Conservation (phyloP, 2,113 vertebrate species). For the Aspiorhynchus laticeps region DNA sequence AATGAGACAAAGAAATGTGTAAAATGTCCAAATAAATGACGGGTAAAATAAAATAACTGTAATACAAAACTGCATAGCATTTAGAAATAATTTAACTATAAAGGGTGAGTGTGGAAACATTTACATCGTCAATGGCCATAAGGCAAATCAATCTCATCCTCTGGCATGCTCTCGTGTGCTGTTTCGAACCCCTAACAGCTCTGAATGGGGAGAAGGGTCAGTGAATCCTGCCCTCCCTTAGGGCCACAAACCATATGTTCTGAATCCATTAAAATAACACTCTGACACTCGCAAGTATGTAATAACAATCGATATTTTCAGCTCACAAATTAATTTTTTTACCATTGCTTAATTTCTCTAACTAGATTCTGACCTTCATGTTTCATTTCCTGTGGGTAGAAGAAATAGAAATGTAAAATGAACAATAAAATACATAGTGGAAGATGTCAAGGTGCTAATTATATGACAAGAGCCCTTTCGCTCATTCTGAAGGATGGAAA, state of each 20-base stretch:
- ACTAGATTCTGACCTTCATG: slow-evolving; percentile 52
- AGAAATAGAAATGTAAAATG: not conserved
- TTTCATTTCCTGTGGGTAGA: slow-evolving; percentile 30
- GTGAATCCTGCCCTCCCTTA: slow-evolving; percentile 45
- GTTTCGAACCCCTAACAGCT: slow-evolving; percentile 25
- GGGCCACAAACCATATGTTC: slow-evolving; percentile 55
- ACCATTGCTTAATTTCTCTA: slow-evolving; percentile 50
- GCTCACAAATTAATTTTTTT: slow-evolving; percentile 47
- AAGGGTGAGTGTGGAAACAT: not conserved
- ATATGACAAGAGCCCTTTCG: not conserved
- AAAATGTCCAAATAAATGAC: not conserved
- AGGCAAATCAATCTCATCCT: slow-evolving; percentile 22
- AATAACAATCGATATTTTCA: slow-evolving; percentile 54
- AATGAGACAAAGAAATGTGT: slow-evolving; percentile 5
- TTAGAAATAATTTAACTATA: not conserved
- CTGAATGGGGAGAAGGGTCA: slow-evolving; percentile 30
- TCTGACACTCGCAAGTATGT: slow-evolving; percentile 35
- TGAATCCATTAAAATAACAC: slow-evolving; percentile 45
- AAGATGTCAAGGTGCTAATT: slow-evolving; percentile 46
- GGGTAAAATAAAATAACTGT: not conserved
- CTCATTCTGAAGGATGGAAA: slow-evolving; percentile 22
- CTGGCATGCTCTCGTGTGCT: slow-evolving; percentile 10
- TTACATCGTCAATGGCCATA: not conserved
- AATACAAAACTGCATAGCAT: not conserved
- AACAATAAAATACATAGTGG: slow-evolving; percentile 23